phyloP scores from a whole-genome alignment of 2,113 vertebrate species.

The Elgaria multicarinata region DNA sequence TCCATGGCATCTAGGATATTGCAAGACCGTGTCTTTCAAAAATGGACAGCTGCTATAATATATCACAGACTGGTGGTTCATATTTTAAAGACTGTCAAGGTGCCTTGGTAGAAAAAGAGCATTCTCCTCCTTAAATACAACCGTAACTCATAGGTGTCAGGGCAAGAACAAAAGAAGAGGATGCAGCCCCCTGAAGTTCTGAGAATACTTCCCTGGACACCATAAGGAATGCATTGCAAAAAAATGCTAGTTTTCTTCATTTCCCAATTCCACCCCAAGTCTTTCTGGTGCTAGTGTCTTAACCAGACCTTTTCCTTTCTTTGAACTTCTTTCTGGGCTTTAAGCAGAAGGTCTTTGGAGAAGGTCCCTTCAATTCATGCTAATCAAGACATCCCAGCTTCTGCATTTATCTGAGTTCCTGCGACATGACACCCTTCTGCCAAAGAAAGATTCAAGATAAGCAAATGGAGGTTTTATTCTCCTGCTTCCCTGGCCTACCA shows the following conservation, averaged over 20 bases:
- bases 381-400: slow-evolving; percentile 61
- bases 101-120: neutral
- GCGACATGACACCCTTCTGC: neutral
- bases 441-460: slow-evolving; percentile 63
- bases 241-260: neutral
- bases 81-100: neutral
- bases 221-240: too few relatives aligned
- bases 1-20: neutral
- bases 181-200: neutral
- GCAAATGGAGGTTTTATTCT: slow-evolving; percentile 37
- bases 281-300: neutral
- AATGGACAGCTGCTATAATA: neutral
- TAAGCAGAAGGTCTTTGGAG: slow-evolving; percentile 22
- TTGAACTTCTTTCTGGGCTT: neutral
- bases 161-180: neutral
- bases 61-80: too few relatives aligned
- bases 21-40: neutral
- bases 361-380: neutral
- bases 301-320: neutral
- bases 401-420: slow-evolving; percentile 36
- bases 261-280: neutral
- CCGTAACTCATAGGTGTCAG: neutral
- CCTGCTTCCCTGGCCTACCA: neutral
- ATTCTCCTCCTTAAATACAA: neutral
- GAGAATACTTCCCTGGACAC: neutral